Evolutionary conservation across 2,113 vertebrate genomes (phyloP).

Genomic region (Leucoraja erinaceus): DNA sequence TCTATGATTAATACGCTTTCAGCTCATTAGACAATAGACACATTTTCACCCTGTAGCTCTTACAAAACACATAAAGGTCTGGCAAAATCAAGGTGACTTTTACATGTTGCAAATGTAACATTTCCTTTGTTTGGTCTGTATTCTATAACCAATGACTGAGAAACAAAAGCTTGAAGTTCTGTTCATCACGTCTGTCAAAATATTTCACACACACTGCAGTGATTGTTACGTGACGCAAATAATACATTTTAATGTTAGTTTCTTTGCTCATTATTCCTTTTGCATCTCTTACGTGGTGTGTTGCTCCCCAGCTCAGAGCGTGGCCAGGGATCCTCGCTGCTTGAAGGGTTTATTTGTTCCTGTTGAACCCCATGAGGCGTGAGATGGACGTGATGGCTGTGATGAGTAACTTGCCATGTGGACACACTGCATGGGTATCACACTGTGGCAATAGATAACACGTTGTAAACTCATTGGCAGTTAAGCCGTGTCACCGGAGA

Average conservation of each 20-base stretch:
- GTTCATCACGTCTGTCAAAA: not conserved
- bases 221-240: not conserved
- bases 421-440: not conserved
- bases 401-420: not conserved
- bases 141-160: not conserved
- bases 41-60: not conserved
- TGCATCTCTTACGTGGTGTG: not conserved
- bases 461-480: not conserved
- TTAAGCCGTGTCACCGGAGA: not conserved
- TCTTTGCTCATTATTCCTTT: not conserved
- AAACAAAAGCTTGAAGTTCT: not conserved
- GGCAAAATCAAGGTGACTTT: not conserved
- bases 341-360: no score
- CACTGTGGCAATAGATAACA: not conserved
- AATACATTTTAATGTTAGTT: not conserved
- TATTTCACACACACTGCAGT: not conserved
- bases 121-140: not conserved
- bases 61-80: not conserved
- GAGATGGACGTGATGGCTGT: not conserved
- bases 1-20: not conserved
- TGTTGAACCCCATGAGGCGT: not conserved
- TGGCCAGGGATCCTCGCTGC: not conserved
- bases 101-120: not conserved
- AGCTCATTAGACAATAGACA: not conserved
- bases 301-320: not conserved